phyloP scores from a whole-genome alignment of 1,140 invertebrate genomes.

The Drosophila rufa region DNA sequence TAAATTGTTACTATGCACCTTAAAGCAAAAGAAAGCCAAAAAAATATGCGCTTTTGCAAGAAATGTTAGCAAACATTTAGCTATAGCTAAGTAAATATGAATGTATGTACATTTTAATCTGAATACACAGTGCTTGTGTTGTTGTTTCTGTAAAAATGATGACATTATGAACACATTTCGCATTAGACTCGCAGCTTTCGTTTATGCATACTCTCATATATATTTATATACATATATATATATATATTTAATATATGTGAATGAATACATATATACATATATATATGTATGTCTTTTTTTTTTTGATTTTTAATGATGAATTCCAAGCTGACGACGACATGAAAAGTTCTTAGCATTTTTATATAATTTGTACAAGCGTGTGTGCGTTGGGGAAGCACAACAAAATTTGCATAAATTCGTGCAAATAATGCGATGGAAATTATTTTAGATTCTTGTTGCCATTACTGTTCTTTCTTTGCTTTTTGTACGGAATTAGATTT shows the following conservation, averaged over 20 bases:
- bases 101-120: slow-evolving; percentile 1
- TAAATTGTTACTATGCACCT: slow-evolving; percentile 1
- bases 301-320: slow-evolving; percentile 73
- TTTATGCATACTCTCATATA: slow-evolving; percentile 3
- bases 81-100: slow-evolving; percentile 6
- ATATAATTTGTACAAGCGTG: slow-evolving; percentile 4
- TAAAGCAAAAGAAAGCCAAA: slow-evolving; percentile 3
- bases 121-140: slow-evolving; percentile 4
- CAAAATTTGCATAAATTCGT: slow-evolving; percentile 64
- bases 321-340: slow-evolving; percentile 29
- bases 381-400: slow-evolving; percentile 15
- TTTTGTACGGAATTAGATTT: slow-evolving; percentile 39
- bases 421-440: slow-evolving; percentile 65
- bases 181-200: not conserved
- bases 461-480: slow-evolving; percentile 13
- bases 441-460: slow-evolving; percentile 51
- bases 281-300: slow-evolving; percentile 32
- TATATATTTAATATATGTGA: too few relatives aligned
- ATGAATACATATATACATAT: not conserved
- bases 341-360: slow-evolving; percentile 43
- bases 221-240: not conserved
- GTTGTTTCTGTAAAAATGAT: slow-evolving; percentile 31
- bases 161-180: slow-evolving; percentile 63
- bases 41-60: not conserved
- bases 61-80: not conserved